Percentiles rank a stretch among this genome's conserved stretches.
Conservation (phyloP, 1,140 invertebrate species). For the Aphaenogaster ashmeadi region DNA sequence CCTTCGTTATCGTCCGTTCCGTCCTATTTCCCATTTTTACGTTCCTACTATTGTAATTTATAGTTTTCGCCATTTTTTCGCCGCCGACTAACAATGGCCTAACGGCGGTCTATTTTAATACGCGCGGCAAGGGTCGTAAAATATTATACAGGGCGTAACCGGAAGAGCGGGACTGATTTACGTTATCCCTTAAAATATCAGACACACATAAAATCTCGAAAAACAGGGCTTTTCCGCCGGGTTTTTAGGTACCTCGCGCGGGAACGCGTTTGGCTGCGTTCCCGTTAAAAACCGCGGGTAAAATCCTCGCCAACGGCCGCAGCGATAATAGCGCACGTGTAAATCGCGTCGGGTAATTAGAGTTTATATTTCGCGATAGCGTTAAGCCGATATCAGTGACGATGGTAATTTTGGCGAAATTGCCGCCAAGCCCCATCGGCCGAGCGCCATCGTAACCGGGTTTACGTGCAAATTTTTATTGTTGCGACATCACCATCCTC, state of each 20-base stretch:
- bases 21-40: constrained; percentile 28
- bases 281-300: constrained; percentile 2
- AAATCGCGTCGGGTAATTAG: constrained; percentile 67
- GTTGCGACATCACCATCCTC: background rate
- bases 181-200: constrained; percentile 14
- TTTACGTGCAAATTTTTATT: constrained; percentile 42
- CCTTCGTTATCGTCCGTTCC: constrained; percentile 6
- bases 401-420: constrained; percentile 38
- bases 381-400: constrained; percentile 48
- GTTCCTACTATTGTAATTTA: constrained; percentile 20
- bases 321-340: constrained; percentile 57
- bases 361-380: constrained; percentile 59
- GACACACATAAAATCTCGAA: background rate
- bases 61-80: background rate
- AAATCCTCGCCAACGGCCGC: background rate
- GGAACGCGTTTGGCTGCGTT: background rate
- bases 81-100: constrained; percentile 19
- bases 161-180: constrained; percentile 10
- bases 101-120: constrained; percentile 27
- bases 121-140: constrained; percentile 9
- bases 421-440: constrained; percentile 1
- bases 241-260: background rate
- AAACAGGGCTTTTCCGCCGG: constrained; percentile 19
- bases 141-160: constrained; percentile 12
- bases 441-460: constrained; percentile 12